Conservation (phyloP, 2,113 vertebrate species). For the Calyptomena viridis region DNA sequence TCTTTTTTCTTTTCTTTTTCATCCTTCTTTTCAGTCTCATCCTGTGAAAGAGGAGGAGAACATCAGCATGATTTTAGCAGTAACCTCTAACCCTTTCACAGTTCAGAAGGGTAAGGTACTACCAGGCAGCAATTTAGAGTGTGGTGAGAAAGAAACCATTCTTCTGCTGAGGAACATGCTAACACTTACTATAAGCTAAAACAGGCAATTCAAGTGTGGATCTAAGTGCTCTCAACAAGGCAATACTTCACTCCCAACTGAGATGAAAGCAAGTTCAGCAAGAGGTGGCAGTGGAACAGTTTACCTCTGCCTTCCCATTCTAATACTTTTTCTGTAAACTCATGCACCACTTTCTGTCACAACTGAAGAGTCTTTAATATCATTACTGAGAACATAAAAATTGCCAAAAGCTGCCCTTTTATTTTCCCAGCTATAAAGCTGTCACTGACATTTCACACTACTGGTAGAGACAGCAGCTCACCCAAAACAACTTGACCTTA, state of each 20-base stretch:
- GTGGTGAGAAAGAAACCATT: neutral
- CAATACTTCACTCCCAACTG: neutral
- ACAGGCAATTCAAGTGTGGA: neutral
- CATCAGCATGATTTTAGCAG: neutral
- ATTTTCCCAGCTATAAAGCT: neutral
- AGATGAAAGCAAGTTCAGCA: neutral
- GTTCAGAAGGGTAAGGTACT: neutral
- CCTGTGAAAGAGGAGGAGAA: slow-evolving; percentile 42
- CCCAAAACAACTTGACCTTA: neutral
- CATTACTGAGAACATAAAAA: neutral
- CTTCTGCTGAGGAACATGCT: neutral
- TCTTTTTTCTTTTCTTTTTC: slow-evolving; percentile 98
- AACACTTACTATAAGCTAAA: neutral
- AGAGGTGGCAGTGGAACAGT: neutral
- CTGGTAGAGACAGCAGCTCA: neutral
- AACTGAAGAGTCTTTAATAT: neutral
- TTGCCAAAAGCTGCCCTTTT: neutral
- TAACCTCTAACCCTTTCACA: neutral
- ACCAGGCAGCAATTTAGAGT: neutral
- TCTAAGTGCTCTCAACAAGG: neutral
- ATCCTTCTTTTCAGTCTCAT: slow-evolving; percentile 87
- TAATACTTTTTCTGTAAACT: neutral
- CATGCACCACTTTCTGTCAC: neutral
- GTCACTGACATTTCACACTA: neutral
- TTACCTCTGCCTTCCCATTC: neutral